Evolutionary conservation across 2,113 vertebrate species (phyloP).

Genomic region (Oceanodroma tethys): DNA sequence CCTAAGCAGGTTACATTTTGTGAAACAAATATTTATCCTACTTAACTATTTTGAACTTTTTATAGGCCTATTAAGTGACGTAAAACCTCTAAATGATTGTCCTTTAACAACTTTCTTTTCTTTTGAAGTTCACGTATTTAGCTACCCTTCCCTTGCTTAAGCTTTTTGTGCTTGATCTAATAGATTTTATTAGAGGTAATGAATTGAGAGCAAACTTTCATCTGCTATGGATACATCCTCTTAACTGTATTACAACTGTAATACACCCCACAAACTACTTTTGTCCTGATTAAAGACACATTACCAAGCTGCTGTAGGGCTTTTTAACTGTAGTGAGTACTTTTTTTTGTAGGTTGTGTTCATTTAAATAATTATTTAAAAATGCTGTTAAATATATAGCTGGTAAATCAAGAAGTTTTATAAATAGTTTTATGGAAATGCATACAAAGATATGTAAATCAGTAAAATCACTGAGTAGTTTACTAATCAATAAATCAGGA

Average conservation of each 20-base stretch:
- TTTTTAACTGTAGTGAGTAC: background rate
- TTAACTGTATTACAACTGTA: background rate
- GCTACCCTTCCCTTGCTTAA: background rate
- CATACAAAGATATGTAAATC: background rate
- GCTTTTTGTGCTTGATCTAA: background rate
- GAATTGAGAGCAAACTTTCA: slow-evolving; percentile 21
- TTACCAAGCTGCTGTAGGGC: background rate
- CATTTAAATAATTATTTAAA: background rate
- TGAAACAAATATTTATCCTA: background rate
- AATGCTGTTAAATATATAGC: background rate
- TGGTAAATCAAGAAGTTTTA: background rate
- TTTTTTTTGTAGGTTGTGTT: background rate
- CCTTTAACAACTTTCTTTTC: background rate
- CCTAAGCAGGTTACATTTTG: background rate
- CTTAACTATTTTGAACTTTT: background rate
- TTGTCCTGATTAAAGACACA: background rate
- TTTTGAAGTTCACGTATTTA: slow-evolving; percentile 4
- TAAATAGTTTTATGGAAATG: background rate
- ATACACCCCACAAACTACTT: background rate
- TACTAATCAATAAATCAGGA: background rate
- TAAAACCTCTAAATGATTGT: background rate
- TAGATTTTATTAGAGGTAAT: slow-evolving; percentile 24
- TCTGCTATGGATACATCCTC: background rate
- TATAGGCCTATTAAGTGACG: background rate
- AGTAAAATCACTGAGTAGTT: background rate